These are phyloP conservation scores for Poecilia latipinna DNA, from an alignment of 2,113 vertebrate genomes.

Conservation along the genomic window DNA sequence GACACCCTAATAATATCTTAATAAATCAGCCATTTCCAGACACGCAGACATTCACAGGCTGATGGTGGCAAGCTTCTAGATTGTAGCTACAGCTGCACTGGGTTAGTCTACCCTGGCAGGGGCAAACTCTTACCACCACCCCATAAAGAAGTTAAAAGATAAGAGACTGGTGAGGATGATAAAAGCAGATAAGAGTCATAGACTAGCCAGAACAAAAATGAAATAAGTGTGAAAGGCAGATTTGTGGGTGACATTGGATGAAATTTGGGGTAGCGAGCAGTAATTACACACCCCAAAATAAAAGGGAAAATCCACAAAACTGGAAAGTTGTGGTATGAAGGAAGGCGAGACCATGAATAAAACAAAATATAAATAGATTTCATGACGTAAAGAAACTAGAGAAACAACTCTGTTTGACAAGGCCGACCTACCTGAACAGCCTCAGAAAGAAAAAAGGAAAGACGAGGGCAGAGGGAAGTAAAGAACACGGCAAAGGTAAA, in stretches of 20 bases:
- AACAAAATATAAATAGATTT: background rate
- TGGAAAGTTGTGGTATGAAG: background rate
- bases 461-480: conserved; percentile 25
- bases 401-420: conserved; percentile 44
- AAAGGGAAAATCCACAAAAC: conserved; percentile 11
- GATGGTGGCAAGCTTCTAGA: no score
- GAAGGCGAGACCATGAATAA: background rate
- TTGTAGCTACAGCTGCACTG: no score
- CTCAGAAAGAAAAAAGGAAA: conserved; percentile 21
- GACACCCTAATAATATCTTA: no score
- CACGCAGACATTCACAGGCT: no score
- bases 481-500: conserved; percentile 64
- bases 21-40: no score
- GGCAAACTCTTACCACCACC: no score
- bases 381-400: conserved; percentile 29
- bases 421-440: conserved; percentile 58
- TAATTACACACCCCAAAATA: background rate
- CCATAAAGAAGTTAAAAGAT: background rate
- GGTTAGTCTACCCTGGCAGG: no score
- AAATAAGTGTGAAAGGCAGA: conserved; percentile 36
- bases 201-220: conserved; percentile 58
- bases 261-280: conserved; percentile 59
- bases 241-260: conserved; percentile 53
- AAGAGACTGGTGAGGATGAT: conserved; percentile 26
- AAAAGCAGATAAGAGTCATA: conserved; percentile 37